These are phyloP conservation scores for Masticophis lateralis DNA, from an alignment of 2,797 vertebrate species.

Conservation along the genomic window DNA sequence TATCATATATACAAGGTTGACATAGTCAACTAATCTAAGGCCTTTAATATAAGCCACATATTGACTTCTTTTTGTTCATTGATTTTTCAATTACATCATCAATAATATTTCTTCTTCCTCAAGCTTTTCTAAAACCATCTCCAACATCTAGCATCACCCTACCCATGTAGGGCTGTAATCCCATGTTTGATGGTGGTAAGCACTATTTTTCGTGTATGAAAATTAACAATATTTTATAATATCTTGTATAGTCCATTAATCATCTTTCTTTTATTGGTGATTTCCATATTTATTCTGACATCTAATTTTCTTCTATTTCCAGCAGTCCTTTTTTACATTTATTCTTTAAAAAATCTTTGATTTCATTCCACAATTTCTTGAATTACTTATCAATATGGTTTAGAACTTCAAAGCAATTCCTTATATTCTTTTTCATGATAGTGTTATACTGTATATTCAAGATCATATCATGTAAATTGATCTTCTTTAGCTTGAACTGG, in stretches of 20 bases:
- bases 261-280: neutral
- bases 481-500: neutral
- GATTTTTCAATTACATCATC: neutral
- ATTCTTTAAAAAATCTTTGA: neutral
- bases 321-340: neutral
- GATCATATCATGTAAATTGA: neutral
- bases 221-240: neutral
- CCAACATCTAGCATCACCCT: neutral
- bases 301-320: neutral
- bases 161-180: neutral
- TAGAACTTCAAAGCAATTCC: neutral
- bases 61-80: neutral
- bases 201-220: neutral
- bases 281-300: neutral
- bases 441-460: neutral
- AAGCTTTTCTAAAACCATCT: neutral
- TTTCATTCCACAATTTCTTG: neutral
- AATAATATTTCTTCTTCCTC: neutral
- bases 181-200: neutral
- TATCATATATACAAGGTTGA: neutral
- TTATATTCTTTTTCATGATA: neutral
- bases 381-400: neutral
- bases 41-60: neutral
- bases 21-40: neutral
- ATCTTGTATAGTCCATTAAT: neutral